Evolutionary conservation across 2,888 invertebrate genomes (phyloP).

Genomic region (Pterostichus niger): DNA sequence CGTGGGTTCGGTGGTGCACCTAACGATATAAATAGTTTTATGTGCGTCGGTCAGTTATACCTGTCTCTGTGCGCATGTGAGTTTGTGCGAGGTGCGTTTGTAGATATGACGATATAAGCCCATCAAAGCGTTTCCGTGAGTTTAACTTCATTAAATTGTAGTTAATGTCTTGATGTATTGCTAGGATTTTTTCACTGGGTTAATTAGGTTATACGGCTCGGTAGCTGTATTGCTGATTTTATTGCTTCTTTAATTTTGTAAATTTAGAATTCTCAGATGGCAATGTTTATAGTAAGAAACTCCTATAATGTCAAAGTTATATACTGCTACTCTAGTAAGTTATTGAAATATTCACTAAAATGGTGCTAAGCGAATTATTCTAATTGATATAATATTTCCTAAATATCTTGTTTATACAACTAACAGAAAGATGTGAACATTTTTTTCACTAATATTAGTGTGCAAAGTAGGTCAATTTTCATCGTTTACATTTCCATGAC

Average conservation of each 20-base stretch:
- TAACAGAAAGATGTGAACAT: no score
- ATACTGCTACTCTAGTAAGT: no score
- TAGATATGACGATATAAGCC: not conserved
- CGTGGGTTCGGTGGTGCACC: slow-evolving; percentile 22
- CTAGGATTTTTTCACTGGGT: slow-evolving; percentile 23
- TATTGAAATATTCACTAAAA: no score
- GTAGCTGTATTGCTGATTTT: slow-evolving; percentile 11
- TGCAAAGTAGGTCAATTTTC: no score
- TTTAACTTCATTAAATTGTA: slow-evolving; percentile 57
- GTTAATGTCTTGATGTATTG: slow-evolving; percentile 52
- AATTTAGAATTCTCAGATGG: slow-evolving; percentile 33
- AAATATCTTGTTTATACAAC: no score
- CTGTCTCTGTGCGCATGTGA: slow-evolving; percentile 31
- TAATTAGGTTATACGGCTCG: slow-evolving; percentile 33
- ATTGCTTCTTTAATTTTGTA: slow-evolving; percentile 25
- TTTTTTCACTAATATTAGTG: no score
- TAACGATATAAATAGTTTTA: slow-evolving; percentile 54
- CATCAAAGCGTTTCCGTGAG: slow-evolving; percentile 55
- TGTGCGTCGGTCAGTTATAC: slow-evolving; percentile 60
- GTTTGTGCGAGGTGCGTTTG: not conserved
- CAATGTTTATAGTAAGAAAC: not conserved
- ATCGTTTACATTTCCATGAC: no score
- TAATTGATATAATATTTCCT: no score
- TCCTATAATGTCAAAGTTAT: no score
- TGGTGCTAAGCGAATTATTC: no score